These are phyloP conservation scores for Nematopogon swammerdamellus DNA, from an alignment of 2,888 invertebrate genomes.

Conservation along the genomic window DNA sequence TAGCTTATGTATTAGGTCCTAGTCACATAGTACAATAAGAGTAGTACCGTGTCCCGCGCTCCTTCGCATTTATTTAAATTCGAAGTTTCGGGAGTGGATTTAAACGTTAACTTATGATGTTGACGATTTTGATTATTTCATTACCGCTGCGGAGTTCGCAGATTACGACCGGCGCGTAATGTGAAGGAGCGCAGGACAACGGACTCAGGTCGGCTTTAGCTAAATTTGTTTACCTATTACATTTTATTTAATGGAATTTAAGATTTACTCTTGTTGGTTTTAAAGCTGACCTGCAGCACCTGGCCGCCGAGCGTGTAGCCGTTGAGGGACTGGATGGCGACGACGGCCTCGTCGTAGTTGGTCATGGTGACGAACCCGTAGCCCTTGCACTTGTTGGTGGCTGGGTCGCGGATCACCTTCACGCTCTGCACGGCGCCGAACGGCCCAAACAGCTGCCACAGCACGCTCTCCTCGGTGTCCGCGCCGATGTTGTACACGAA, in stretches of 20 bases:
- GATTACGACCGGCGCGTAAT: background rate
- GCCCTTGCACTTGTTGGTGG: constrained; percentile 97
- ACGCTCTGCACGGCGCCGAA: constrained; percentile 97
- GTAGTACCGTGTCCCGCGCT: background rate
- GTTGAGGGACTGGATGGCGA: constrained; percentile 94
- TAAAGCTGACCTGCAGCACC: constrained; percentile 96
- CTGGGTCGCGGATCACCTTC: constrained; percentile 93
- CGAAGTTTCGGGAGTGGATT: too few species aligned
- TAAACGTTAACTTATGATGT: too few species aligned
- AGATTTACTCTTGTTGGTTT: constrained; percentile 85
- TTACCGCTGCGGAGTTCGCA: too few species aligned
- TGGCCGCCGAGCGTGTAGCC: constrained; percentile 94
- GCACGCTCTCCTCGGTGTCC: constrained; percentile 86
- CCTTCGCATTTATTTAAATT: background rate
- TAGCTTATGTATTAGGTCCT: background rate
- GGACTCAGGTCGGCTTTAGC: constrained; percentile 2
- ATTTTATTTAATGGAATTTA: constrained; percentile 32
- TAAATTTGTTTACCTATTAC: constrained; percentile 39
- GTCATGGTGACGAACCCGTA: constrained; percentile 99
- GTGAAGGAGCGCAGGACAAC: background rate
- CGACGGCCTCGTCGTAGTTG: constrained; percentile 95
- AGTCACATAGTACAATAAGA: background rate
- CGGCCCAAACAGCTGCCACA: constrained; percentile 95
- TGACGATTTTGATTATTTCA: too few species aligned
- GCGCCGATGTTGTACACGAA: constrained; percentile 92